Evolutionary conservation across 2,797 vertebrate species (phyloP), one percentile per base, ranked within the genome.

Genomic region (Scolopax rusticola): DNA sequence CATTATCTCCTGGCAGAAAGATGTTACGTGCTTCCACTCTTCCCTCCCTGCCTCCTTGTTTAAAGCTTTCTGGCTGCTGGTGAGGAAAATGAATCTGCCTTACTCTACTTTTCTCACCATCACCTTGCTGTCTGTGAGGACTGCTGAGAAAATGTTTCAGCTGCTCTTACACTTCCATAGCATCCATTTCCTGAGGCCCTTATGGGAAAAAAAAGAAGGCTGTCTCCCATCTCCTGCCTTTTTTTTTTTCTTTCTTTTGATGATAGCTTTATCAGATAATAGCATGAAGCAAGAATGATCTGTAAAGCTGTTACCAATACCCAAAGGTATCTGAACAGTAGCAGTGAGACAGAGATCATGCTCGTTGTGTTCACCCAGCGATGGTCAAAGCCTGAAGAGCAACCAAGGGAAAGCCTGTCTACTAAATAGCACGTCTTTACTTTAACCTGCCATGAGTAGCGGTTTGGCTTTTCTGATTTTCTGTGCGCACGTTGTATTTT

Each of bases 141-240:
- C 53, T 28, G 75, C 88, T 64, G 68, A 97, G 90, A 96, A 91
- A 95, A 89, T 1, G 16, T 91, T 95, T 90, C 93, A 85, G 78
- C 84, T 65, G 71, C 93, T 94, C 81, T 90, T 71, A 75, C 40
- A 27, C 75, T 89, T 94, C 90, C 40, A 79, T 56, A 77, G 48
- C 71, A 87, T 90, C 71, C 84, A 97, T 87, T 96, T 95, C 75
- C 88, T 59, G 57, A 90, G 84, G 75, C 81, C 88, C 57, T 89
- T 77, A 83, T 0, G 47, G 77, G 28, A 11, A 53, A 74, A 91
- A 88, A 69, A 90, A 63, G 87, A 77, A 45, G 21, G 33, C 83
- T 63, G 67, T 82, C 74, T 94, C 74, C 87, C 77, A 90, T 83
- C 88, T 87, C 85, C 71, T 54, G 77, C 67, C 41, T 43, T 43